Conservation (phyloP, 1,140 invertebrate species). For the Micrasema minimum region DNA sequence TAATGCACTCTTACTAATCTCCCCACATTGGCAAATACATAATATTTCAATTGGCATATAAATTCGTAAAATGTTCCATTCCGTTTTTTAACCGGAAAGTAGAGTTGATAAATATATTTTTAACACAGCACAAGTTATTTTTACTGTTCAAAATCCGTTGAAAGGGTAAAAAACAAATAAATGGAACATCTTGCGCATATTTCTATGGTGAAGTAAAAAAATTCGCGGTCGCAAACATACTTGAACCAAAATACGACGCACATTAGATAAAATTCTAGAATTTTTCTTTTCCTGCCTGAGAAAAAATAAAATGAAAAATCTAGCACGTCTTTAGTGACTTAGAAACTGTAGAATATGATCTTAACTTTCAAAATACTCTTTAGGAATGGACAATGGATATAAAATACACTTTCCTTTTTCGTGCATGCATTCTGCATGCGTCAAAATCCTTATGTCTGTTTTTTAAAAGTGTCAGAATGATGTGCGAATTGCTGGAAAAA, state of each 20-base stretch:
- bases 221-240: conserved; percentile 31
- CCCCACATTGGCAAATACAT: conserved; percentile 17
- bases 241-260: conserved; percentile 23
- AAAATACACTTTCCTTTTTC: neutral
- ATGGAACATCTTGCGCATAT: conserved; percentile 16
- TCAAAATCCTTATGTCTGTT: neutral
- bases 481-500: too few relatives aligned
- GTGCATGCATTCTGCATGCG: conserved; percentile 16
- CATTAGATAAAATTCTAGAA: neutral
- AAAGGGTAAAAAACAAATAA: neutral
- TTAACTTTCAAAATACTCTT: neutral
- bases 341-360: too few relatives aligned
- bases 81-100: neutral
- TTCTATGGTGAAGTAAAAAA: conserved; percentile 33
- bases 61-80: conserved; percentile 22
- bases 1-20: neutral
- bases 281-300: conserved; percentile 14
- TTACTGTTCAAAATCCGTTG: too few relatives aligned
- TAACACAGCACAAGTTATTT: too few relatives aligned
- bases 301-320: neutral
- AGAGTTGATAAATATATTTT: too few relatives aligned
- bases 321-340: too few relatives aligned
- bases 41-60: conserved; percentile 14
- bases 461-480: too few relatives aligned
- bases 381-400: neutral